A percentile compares a stretch with the other conserved stretches of the same genome.
Conservation (phyloP, 1,140 invertebrate genomes). For the Papilio aristodemus region DNA sequence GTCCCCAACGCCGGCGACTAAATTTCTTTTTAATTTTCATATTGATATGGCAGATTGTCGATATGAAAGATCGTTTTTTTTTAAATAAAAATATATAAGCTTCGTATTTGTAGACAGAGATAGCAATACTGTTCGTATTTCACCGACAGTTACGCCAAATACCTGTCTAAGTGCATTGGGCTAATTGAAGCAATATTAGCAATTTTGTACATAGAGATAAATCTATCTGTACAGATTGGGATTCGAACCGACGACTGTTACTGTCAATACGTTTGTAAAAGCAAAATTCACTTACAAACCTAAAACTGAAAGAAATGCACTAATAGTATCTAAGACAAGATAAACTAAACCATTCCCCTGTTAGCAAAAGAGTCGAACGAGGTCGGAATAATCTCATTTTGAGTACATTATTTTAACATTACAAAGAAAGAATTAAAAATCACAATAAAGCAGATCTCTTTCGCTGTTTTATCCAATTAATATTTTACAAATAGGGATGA, state of each 20-base stretch:
- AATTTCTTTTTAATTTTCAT: conserved; percentile 66
- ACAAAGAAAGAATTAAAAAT: conserved; percentile 52
- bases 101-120: background rate
- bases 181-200: background rate
- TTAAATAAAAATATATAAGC: conserved; percentile 55
- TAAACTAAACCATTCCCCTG: conserved; percentile 37
- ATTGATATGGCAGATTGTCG: conserved; percentile 80
- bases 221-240: background rate
- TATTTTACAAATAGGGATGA: background rate
- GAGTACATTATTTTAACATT: conserved; percentile 68
- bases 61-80: conserved; percentile 74
- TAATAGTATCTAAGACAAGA: conserved; percentile 73
- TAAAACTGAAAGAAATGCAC: conserved; percentile 75
- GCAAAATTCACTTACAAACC: conserved; percentile 66
- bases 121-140: background rate
- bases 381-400: conserved; percentile 69
- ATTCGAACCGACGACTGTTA: background rate
- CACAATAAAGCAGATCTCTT: conserved; percentile 71
- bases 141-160: too few relatives aligned
- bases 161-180: background rate
- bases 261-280: conserved; percentile 48
- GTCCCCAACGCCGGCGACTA: conserved; percentile 61
- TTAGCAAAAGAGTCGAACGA: conserved; percentile 54
- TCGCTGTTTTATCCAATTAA: conserved; percentile 39
- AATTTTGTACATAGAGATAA: background rate